Evolutionary conservation across 2,797 vertebrate species (phyloP).

Genomic region (Lemur catta): DNA sequence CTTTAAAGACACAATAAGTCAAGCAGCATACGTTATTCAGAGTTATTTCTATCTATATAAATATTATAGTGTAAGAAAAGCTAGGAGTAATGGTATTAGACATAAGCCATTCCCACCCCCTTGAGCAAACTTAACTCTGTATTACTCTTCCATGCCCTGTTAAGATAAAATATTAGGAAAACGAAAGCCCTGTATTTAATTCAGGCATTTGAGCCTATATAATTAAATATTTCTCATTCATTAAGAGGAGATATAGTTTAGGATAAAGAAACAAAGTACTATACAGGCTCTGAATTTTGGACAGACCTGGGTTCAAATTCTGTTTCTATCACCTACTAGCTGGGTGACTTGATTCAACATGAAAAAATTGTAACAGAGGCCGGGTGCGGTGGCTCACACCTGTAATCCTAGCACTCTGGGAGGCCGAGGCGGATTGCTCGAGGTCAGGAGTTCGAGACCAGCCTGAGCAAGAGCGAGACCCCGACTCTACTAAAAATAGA

Average conservation of each 20-base stretch:
- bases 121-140: neutral
- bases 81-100: neutral
- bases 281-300: neutral
- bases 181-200: neutral
- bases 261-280: neutral
- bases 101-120: neutral
- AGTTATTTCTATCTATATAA: constrained; percentile 55
- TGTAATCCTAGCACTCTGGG: too few relatives aligned
- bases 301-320: neutral
- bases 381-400: too few relatives aligned
- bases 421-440: too few relatives aligned
- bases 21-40: constrained; percentile 16
- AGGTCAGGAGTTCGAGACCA: too few relatives aligned
- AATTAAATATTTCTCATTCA: neutral
- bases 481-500: too few relatives aligned
- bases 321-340: neutral
- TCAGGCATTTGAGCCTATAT: neutral
- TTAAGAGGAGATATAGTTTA: neutral
- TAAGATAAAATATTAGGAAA: neutral
- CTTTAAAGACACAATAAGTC: constrained; percentile 63
- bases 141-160: neutral
- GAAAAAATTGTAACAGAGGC: neutral
- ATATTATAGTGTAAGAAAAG: neutral
- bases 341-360: neutral
- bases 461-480: too few relatives aligned